These are phyloP conservation scores for Ophonus ardosiacus DNA, from an alignment of 2,888 invertebrate species.

Conservation along the genomic window DNA sequence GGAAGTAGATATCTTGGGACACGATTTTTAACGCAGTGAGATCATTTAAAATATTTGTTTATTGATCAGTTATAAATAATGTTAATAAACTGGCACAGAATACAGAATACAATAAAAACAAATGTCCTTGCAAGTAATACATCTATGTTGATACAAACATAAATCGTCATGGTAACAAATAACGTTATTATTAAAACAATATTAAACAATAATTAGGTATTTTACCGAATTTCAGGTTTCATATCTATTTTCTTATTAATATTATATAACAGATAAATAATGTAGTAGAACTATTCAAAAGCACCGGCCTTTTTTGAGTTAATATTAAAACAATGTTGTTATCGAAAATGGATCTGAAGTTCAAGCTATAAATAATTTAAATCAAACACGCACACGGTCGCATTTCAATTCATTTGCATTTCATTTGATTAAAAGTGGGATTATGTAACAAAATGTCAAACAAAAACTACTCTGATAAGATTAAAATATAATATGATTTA, in stretches of 20 bases:
- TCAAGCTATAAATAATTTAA: constrained; percentile 24
- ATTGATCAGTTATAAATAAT: background rate
- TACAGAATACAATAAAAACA: background rate
- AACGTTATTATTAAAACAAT: background rate
- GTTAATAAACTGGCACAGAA: background rate
- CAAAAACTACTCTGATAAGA: background rate
- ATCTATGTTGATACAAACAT: background rate
- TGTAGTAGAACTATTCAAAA: background rate
- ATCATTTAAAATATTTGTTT: background rate
- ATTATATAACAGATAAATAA: background rate
- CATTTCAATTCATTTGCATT: background rate
- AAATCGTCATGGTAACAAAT: background rate
- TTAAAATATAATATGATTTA: constrained; percentile 4
- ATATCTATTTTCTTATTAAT: background rate
- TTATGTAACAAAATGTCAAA: constrained; percentile 21
- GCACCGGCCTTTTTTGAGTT: background rate
- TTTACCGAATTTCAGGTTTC: background rate
- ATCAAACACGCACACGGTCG: constrained; percentile 1
- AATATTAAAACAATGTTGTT: background rate
- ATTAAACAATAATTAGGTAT: background rate
- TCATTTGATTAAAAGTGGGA: constrained; percentile 3
- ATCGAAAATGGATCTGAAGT: constrained; percentile 14
- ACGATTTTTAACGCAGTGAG: too few relatives aligned
- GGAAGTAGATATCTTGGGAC: too few relatives aligned
- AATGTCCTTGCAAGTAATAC: background rate